A percentile compares a stretch with the other conserved stretches of the same genome.
These are phyloP conservation scores for Sigmodon hispidus DNA, from an alignment of 2,113 vertebrate species.

Conservation along the genomic window DNA sequence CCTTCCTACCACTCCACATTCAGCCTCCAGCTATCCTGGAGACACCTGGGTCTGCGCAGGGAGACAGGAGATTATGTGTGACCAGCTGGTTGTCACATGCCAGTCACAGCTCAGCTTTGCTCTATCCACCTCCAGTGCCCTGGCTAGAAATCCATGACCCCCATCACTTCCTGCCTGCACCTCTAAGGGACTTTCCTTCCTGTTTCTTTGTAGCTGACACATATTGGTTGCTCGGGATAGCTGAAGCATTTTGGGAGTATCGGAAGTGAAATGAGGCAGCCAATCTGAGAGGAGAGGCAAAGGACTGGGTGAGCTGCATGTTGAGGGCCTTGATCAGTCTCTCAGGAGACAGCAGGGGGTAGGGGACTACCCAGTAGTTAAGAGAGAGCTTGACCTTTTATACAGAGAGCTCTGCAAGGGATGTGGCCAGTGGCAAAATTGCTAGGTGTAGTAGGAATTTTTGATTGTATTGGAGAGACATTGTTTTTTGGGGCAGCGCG, in stretches of 20 bases:
- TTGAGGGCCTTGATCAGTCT: background rate
- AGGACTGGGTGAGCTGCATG: rapidly evolving
- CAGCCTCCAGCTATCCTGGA: background rate
- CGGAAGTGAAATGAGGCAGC: background rate
- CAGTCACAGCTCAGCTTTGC: background rate
- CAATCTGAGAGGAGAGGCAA: background rate
- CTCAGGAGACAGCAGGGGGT: no score
- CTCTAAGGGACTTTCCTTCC: rapidly evolving
- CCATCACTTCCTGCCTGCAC: rapidly evolving
- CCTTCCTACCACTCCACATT: background rate
- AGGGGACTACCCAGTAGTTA: background rate
- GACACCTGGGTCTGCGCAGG: background rate
- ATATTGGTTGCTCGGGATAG: rapidly evolving
- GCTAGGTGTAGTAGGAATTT: no score
- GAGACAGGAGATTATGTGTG: background rate
- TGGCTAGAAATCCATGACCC: background rate
- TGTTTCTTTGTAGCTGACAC: background rate
- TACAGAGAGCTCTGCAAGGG: background rate
- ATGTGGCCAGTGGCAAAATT: background rate
- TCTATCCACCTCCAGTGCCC: background rate
- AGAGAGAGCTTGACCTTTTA: background rate
- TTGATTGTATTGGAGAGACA: no score
- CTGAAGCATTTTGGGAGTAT: rapidly evolving
- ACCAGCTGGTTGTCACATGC: background rate
- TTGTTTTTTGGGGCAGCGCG: no score